phyloP scores from a whole-genome alignment of 1,140 invertebrate species.

The Gryllus bimaculatus region DNA sequence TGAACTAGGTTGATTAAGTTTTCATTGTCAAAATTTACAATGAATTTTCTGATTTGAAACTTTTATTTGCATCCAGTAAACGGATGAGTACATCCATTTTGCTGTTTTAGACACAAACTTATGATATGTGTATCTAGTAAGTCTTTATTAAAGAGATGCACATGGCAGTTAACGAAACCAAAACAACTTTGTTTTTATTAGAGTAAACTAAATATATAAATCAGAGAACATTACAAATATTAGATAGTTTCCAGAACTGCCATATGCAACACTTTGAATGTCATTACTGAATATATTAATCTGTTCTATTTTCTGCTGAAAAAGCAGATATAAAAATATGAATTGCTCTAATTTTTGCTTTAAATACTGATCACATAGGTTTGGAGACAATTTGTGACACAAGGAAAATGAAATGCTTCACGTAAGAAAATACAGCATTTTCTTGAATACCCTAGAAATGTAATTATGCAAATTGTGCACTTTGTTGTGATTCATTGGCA shows the following conservation, averaged over 20 bases:
- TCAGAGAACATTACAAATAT: neutral
- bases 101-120: neutral
- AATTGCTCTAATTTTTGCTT: neutral
- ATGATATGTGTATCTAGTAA: neutral
- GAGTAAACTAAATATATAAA: neutral
- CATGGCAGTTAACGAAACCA: too few species aligned
- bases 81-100: neutral
- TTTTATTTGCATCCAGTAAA: too few species aligned
- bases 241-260: neutral
- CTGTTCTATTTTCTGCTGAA: neutral
- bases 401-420: neutral
- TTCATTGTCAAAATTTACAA: too few species aligned
- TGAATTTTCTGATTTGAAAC: too few species aligned
- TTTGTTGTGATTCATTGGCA: neutral
- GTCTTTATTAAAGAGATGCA: neutral
- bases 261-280: neutral
- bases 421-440: conserved; percentile 2
- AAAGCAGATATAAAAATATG: neutral
- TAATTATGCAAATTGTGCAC: conserved; percentile 8
- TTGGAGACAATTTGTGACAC: neutral
- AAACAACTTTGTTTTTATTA: neutral
- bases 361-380: neutral
- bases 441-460: neutral
- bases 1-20: too few species aligned
- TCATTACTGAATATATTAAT: neutral